phyloP scores from a whole-genome alignment of 37 sponge, comb jelly and placozoan species.

The Corticium candelabrum region DNA sequence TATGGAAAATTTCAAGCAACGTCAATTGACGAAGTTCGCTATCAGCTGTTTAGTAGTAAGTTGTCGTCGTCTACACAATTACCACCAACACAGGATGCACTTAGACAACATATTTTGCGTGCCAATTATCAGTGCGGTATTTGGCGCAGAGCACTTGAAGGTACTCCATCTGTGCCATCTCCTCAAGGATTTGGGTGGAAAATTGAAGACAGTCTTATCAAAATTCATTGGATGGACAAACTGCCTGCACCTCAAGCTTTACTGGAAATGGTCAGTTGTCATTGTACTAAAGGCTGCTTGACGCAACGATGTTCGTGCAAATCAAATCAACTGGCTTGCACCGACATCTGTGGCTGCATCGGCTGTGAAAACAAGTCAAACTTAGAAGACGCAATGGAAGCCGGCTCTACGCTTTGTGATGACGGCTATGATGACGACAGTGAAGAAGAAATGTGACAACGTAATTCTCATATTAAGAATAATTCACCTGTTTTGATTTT shows the following conservation, averaged over 20 bases:
- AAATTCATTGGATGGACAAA: background rate
- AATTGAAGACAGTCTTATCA: background rate
- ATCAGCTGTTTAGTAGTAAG: slow-evolving; percentile 1
- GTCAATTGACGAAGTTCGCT: background rate
- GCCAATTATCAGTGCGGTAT: background rate
- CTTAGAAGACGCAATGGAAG: too few relatives aligned
- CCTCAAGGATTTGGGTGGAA: background rate
- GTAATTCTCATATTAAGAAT: too few relatives aligned
- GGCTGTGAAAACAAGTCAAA: too few relatives aligned
- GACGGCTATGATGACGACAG: too few relatives aligned
- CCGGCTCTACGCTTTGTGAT: too few relatives aligned
- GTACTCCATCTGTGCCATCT: background rate
- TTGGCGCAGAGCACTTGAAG: background rate
- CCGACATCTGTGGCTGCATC: too few relatives aligned
- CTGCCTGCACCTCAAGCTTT: background rate
- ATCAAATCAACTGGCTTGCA: too few relatives aligned
- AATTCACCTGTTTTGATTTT: too few relatives aligned
- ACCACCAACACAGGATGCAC: background rate
- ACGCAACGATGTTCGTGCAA: too few relatives aligned
- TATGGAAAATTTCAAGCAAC: background rate
- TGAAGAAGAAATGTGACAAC: too few relatives aligned
- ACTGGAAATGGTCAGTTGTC: background rate
- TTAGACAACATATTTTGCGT: background rate
- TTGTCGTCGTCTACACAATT: background rate
- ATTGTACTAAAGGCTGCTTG: too few relatives aligned